Base-by-base conservation (phyloP, 2,113 vertebrate genomes). In the Nothoprocta perdicaria region DNA sequence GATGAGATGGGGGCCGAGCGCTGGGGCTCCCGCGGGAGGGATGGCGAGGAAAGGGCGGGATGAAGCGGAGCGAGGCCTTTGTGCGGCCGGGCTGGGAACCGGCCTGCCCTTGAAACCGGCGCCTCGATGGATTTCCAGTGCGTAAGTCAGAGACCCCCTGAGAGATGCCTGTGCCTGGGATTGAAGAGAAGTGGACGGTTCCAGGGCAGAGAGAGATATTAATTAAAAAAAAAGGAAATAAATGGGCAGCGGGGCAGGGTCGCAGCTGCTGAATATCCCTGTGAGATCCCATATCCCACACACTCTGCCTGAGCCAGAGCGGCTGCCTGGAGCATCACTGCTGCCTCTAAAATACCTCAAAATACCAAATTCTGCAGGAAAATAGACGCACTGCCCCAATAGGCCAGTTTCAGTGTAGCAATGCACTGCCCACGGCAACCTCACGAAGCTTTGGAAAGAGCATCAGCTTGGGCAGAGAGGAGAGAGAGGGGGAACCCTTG, bases 151-250 rank as follows among this genome's bases (percentile, higher is more conserved):
- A 87, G 41, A 63, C 95, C 61, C 61, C 89, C 40, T n/a, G 91
- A 67, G 82, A 90, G 60, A 62, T 45, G 75, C 22, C 6, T 91
- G 46, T 67, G 80, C 93, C 83, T 96, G 94, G 74, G 91, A 93
- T 10, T n/a, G 81, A 73, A 40, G 73, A 75, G 77, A 18, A 88
- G 60, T 72, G 80, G 31, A 38, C 9, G 57, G 63, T 92, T 96
- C 95, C 95, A 96, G 93, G 73, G 41, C 16, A 12, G 43, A 33
- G n/a, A 0, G 0, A 24, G 55, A 7, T 38, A 40, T 88, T 90
- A 89, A 95, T 96, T 88, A 83, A 77, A 92, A 61, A 61, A 15
- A 55, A 61, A 69, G 3, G 53, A 63, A 85, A 31, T 55, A 62
- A 69, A 3, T 55, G 63, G 83, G 27, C 12, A 77, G 23, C 17